phyloP scores from a whole-genome alignment of 2,888 invertebrate species.

The Salpingus planirostris region DNA sequence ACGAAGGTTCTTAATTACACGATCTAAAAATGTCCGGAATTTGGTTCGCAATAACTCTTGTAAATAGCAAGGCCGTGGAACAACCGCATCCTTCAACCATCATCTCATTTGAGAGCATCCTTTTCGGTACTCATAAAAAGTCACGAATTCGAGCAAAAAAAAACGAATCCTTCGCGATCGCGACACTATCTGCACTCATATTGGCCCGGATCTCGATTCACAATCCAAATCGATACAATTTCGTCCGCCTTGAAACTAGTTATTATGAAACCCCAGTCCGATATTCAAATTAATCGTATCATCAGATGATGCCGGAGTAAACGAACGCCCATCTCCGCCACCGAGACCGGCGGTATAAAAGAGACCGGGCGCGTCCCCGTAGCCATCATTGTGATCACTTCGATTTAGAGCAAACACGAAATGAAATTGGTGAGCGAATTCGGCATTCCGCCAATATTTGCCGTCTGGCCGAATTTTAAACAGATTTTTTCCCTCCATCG shows the following conservation, averaged over 20 bases:
- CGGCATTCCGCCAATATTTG: not conserved
- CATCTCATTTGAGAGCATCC: too few species aligned
- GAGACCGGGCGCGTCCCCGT: not conserved
- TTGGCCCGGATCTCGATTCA: too few species aligned
- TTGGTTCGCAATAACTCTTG: too few species aligned
- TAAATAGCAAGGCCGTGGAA: too few species aligned
- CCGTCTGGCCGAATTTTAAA: not conserved
- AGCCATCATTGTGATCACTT: constrained; percentile 1
- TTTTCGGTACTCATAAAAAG: too few species aligned
- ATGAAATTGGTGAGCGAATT: constrained; percentile 2
- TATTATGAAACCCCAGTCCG: not conserved
- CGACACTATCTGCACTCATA: too few species aligned
- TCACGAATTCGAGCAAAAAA: too few species aligned
- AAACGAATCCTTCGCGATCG: too few species aligned
- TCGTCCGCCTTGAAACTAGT: constrained; percentile 2
- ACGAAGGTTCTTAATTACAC: too few species aligned
- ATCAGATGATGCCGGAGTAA: not conserved
- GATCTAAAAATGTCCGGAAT: too few species aligned
- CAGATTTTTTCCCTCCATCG: not conserved
- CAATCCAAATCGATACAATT: too few species aligned
- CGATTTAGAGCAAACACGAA: not conserved
- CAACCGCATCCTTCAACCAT: too few species aligned
- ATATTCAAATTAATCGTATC: constrained; percentile 3
- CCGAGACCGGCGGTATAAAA: not conserved
- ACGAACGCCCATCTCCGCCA: not conserved